Evolutionary conservation across 2,113 vertebrate species (phyloP).

Genomic region (Elephas maximus): DNA sequence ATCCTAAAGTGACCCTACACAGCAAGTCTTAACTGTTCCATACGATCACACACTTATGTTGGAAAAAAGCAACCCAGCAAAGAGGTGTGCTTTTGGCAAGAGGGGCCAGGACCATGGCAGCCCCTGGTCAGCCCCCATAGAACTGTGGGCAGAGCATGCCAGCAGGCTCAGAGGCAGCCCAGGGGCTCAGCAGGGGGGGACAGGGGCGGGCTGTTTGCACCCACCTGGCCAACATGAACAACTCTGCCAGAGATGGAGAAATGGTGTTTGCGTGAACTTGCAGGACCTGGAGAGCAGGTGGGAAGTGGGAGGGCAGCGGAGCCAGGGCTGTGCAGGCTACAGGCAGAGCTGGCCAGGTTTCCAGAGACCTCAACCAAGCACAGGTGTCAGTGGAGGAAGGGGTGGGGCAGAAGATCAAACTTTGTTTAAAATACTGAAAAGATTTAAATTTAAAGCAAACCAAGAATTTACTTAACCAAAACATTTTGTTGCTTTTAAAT

Average conservation of each 20-base stretch:
- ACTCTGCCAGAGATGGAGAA: slow-evolving; percentile 28
- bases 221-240: slow-evolving; percentile 68
- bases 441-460: slow-evolving; percentile 84
- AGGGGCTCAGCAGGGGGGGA: not conserved
- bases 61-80: slow-evolving; percentile 60
- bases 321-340: slow-evolving; percentile 75
- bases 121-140: not conserved
- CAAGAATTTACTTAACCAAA: slow-evolving; percentile 82
- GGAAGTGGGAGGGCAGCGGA: slow-evolving; percentile 65
- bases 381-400: slow-evolving; percentile 77
- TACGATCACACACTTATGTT: slow-evolving; percentile 57
- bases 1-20: slow-evolving; percentile 71
- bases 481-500: slow-evolving; percentile 88
- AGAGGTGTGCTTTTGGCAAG: slow-evolving; percentile 60
- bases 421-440: slow-evolving; percentile 84
- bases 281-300: slow-evolving; percentile 77
- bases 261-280: slow-evolving; percentile 78
- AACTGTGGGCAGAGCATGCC: slow-evolving; percentile 9
- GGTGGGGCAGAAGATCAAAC: slow-evolving; percentile 73
- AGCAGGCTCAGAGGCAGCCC: not conserved
- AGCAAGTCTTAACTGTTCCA: slow-evolving; percentile 72
- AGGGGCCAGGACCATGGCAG: slow-evolving; percentile 54
- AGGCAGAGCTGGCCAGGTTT: slow-evolving; percentile 62
- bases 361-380: slow-evolving; percentile 60
- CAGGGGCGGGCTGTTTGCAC: not conserved